Conservation (phyloP, 2,888 invertebrate species). For the Tenthredo mesomela region DNA sequence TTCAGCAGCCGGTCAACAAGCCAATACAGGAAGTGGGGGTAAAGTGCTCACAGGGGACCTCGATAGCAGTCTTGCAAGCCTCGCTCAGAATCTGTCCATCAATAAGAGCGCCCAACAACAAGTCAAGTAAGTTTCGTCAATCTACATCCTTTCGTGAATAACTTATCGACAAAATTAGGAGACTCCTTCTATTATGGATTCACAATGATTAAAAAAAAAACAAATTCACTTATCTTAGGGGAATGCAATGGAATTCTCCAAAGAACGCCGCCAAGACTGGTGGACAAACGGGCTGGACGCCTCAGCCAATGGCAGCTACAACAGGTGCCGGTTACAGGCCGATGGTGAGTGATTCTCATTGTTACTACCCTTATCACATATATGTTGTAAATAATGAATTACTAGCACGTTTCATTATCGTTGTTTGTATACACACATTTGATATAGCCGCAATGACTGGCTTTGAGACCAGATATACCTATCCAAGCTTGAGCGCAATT, state of each 20-base stretch:
- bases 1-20: slow-evolving; percentile 72
- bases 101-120: slow-evolving; percentile 86
- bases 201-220: not conserved
- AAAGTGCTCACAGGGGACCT: slow-evolving; percentile 95
- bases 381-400: slow-evolving; percentile 27
- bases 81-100: slow-evolving; percentile 95
- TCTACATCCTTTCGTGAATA: not conserved
- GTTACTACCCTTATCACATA: slow-evolving; percentile 30
- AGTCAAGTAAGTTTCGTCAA: slow-evolving; percentile 82
- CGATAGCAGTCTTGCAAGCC: slow-evolving; percentile 94
- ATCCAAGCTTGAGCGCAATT: slow-evolving; percentile 25
- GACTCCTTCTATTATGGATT: not conserved
- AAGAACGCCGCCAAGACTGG: slow-evolving; percentile 92
- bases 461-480: not conserved
- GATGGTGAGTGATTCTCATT: slow-evolving; percentile 84
- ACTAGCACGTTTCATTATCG: slow-evolving; percentile 10
- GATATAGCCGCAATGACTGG: not conserved
- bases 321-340: slow-evolving; percentile 93
- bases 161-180: slow-evolving; percentile 5
- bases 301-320: slow-evolving; percentile 94
- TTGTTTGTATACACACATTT: slow-evolving; percentile 26
- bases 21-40: slow-evolving; percentile 79
- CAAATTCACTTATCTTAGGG: slow-evolving; percentile 79
- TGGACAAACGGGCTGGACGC: slow-evolving; percentile 86
- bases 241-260: slow-evolving; percentile 95